phyloP scores from a whole-genome alignment of 2,888 invertebrate species.

The Phragmatobia fuliginosa region DNA sequence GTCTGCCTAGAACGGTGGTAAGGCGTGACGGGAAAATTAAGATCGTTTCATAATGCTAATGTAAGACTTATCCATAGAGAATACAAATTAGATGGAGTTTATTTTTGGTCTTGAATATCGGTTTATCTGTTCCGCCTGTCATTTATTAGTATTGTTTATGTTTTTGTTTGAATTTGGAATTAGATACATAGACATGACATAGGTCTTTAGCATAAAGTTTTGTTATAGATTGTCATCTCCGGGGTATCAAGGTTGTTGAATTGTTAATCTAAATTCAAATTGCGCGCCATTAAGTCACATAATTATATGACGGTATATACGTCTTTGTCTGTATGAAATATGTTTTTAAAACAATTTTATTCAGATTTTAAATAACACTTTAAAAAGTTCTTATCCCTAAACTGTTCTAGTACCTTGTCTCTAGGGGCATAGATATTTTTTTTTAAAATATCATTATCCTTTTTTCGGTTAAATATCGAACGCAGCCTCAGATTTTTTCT shows the following conservation, averaged over 20 bases:
- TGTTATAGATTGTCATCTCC: not conserved
- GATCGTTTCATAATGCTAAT: constrained; percentile 49
- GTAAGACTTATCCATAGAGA: constrained; percentile 28
- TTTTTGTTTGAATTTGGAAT: constrained; percentile 1
- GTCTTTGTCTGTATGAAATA: too few relatives aligned
- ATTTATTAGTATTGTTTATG: not conserved
- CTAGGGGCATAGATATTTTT: not conserved
- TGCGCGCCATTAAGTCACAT: not conserved
- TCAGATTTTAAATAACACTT: too few relatives aligned
- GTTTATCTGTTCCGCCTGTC: constrained; percentile 12
- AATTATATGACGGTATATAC: not conserved
- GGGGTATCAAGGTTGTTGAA: not conserved
- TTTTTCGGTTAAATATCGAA: too few relatives aligned
- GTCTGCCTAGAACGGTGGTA: constrained; percentile 30
- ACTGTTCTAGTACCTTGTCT: too few relatives aligned
- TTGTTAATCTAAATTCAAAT: not conserved
- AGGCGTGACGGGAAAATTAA: constrained; percentile 53
- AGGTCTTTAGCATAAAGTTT: not conserved
- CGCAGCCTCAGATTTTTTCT: too few relatives aligned
- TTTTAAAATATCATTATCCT: too few relatives aligned
- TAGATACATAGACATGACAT: not conserved
- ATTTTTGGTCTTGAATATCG: constrained; percentile 15
- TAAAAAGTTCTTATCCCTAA: too few relatives aligned
- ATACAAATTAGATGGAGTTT: constrained; percentile 16
- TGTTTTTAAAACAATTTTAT: too few relatives aligned